Evolutionary conservation across 2,888 invertebrate genomes (phyloP).

Genomic region (Synergus umbraculus): DNA sequence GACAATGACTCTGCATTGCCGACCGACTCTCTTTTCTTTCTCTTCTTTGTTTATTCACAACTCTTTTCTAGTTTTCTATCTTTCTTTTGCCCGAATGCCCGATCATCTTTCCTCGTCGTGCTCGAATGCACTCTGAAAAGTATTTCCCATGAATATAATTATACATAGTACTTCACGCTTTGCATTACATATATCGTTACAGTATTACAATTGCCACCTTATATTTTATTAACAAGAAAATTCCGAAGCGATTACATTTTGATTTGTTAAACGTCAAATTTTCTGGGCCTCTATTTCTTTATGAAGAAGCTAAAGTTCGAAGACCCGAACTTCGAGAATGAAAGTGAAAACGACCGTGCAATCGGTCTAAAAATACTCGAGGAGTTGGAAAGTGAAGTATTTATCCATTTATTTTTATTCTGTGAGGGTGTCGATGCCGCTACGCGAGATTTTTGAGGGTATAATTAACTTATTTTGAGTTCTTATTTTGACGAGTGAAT

Average conservation of each 20-base stretch:
- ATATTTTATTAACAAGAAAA: not conserved
- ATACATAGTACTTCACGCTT: not conserved
- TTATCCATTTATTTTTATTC: constrained; percentile 10
- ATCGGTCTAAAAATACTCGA: constrained; percentile 27
- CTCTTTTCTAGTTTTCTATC: not conserved
- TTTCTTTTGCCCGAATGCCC: not conserved
- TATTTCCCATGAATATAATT: constrained; percentile 18
- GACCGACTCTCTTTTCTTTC: not conserved
- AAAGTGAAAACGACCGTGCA: constrained; percentile 38
- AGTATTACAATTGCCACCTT: not conserved
- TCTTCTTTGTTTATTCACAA: not conserved
- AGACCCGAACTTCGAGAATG: not conserved
- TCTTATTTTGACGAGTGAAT: not conserved
- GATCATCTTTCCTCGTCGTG: not conserved
- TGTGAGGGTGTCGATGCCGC: constrained; percentile 36
- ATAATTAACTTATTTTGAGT: constrained; percentile 26
- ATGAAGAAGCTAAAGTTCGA: not conserved
- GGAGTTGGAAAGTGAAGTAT: constrained; percentile 18
- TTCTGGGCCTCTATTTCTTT: not conserved
- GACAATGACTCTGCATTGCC: not conserved
- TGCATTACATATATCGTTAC: not conserved
- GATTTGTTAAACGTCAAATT: not conserved
- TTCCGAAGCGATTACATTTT: not conserved
- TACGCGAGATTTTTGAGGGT: constrained; percentile 1
- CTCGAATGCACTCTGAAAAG: constrained; percentile 14